phyloP scores from a whole-genome alignment of 2,888 invertebrate genomes.

The Leptinotarsa juncta region DNA sequence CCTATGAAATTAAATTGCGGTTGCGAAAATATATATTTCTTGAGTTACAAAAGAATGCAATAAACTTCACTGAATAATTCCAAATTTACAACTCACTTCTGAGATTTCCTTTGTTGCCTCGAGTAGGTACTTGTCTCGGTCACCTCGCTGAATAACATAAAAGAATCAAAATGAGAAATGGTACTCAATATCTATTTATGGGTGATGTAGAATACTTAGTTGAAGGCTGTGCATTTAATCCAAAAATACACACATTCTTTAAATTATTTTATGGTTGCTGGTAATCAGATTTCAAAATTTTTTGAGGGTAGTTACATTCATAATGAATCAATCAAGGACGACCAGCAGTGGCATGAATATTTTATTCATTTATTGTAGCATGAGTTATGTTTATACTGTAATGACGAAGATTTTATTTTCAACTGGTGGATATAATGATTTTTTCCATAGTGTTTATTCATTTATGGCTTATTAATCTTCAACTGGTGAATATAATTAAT shows the following conservation, averaged over 20 bases:
- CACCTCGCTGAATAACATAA: conserved; percentile 12
- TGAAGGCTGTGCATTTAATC: background rate
- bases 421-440: too few relatives aligned
- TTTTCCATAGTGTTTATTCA: too few relatives aligned
- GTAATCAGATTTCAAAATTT: too few relatives aligned
- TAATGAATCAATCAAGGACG: too few relatives aligned
- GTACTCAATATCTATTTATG: conserved; percentile 5
- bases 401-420: too few relatives aligned
- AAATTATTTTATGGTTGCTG: too few relatives aligned
- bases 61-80: background rate
- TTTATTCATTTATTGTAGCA: too few relatives aligned
- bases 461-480: too few relatives aligned
- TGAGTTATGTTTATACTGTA: too few relatives aligned
- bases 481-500: too few relatives aligned
- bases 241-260: background rate
- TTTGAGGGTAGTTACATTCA: too few relatives aligned
- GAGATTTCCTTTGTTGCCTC: conserved; percentile 3
- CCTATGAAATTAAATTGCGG: background rate
- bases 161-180: conserved; percentile 7
- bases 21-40: background rate
- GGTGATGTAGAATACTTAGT: background rate
- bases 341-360: too few relatives aligned
- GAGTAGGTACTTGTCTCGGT: conserved; percentile 13
- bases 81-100: background rate
- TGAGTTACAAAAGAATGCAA: background rate